Percentiles rank a stretch among this genome's conserved stretches.
Conservation (phyloP, 2,888 invertebrate genomes). For the Charanyca ferruginea region DNA sequence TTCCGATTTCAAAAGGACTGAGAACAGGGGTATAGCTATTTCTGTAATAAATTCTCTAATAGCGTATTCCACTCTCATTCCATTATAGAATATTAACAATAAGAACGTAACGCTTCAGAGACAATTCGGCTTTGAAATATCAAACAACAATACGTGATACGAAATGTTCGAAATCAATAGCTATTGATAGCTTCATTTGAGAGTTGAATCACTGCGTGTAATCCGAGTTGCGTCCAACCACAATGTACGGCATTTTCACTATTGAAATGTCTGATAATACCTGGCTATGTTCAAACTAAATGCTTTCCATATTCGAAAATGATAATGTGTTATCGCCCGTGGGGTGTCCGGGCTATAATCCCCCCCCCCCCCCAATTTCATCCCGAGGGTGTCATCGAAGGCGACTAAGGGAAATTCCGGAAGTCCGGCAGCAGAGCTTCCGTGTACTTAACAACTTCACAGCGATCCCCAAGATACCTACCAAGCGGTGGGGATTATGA, state of each 20-base stretch:
- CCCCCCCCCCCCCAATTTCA: too few species aligned
- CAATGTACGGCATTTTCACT: constrained; percentile 58
- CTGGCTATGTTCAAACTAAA: constrained; percentile 14
- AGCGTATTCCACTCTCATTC: neutral
- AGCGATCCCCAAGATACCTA: too few species aligned
- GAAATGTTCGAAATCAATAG: constrained; percentile 47
- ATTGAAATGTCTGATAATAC: constrained; percentile 56
- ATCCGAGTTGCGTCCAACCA: constrained; percentile 53
- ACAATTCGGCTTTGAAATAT: constrained; percentile 22
- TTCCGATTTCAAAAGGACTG: neutral
- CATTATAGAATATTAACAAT: constrained; percentile 3
- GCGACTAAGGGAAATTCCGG: too few species aligned
- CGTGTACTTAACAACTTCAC: too few species aligned
- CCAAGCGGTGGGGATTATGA: too few species aligned
- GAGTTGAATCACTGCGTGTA: constrained; percentile 55
- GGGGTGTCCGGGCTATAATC: too few species aligned
- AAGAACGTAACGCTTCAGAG: neutral
- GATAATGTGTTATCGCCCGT: too few species aligned
- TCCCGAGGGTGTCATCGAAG: too few species aligned
- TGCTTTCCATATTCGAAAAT: constrained; percentile 17
- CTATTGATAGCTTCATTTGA: constrained; percentile 63
- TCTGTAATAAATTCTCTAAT: neutral
- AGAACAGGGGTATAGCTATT: neutral
- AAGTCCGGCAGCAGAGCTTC: too few species aligned
- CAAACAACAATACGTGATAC: constrained; percentile 28